Conservation (phyloP, 2,888 invertebrate species). For the Chalcosyrphus nemorum region DNA sequence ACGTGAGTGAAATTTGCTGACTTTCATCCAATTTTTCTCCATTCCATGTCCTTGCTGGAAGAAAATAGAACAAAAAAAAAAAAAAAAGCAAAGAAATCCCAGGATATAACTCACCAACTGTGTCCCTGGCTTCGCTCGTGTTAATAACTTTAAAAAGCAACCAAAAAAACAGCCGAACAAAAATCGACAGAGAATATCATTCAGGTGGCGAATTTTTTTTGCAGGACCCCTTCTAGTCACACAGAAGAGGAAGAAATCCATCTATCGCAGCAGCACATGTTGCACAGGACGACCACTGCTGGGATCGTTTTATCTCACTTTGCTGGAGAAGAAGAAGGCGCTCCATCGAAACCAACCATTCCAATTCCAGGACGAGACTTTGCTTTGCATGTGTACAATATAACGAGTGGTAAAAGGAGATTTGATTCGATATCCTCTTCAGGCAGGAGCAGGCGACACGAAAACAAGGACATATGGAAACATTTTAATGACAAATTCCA, state of each 20-base stretch:
- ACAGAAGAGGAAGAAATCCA: conserved; percentile 32
- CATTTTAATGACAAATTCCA: conserved; percentile 66
- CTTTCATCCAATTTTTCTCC: conserved; percentile 52
- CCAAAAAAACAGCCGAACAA: neutral
- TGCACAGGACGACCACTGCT: conserved; percentile 61
- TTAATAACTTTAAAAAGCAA: conserved; percentile 64
- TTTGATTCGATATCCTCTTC: conserved; percentile 65
- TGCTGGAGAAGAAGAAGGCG: conserved; percentile 6
- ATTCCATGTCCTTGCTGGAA: conserved; percentile 41
- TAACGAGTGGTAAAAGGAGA: conserved; percentile 52
- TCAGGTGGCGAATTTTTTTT: conserved; percentile 43
- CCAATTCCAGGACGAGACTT: conserved; percentile 55
- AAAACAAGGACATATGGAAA: conserved; percentile 61
- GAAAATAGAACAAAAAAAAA: conserved; percentile 28
- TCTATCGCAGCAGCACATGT: conserved; percentile 57
- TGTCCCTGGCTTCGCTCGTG: conserved; percentile 35
- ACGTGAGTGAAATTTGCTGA: conserved; percentile 68
- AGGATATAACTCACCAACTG: conserved; percentile 46
- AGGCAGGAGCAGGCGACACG: too few species aligned
- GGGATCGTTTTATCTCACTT: conserved; percentile 38
- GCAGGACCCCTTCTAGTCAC: conserved; percentile 1
- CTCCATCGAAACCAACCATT: conserved; percentile 33
- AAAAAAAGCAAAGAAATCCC: conserved; percentile 31
- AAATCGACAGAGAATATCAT: conserved; percentile 2
- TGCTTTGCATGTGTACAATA: conserved; percentile 34